These are phyloP conservation scores for Tenebrio molitor DNA, from an alignment of 1,140 invertebrate genomes.

Conservation along the genomic window DNA sequence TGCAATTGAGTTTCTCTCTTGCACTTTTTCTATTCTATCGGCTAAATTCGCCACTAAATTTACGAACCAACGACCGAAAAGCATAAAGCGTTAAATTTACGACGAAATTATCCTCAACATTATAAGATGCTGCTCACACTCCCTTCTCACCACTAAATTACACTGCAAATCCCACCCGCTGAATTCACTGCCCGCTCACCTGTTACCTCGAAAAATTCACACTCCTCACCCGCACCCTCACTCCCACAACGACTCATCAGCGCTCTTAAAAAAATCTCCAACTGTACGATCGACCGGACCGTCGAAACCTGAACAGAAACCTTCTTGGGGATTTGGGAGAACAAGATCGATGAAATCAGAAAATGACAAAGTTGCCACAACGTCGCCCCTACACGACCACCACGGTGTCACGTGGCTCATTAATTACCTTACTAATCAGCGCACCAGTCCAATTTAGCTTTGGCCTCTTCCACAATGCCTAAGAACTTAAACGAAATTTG, in stretches of 20 bases:
- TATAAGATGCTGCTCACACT: slow-evolving; percentile 30
- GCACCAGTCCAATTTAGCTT: slow-evolving; percentile 54
- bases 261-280: too few species aligned
- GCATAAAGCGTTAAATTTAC: slow-evolving; percentile 33
- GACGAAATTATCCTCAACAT: slow-evolving; percentile 23
- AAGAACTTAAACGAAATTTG: slow-evolving; percentile 41
- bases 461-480: slow-evolving; percentile 23
- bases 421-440: slow-evolving; percentile 60
- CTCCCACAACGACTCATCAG: too few species aligned
- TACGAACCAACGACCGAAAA: slow-evolving; percentile 25
- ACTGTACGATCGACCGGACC: too few species aligned
- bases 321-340: background rate
- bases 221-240: too few species aligned
- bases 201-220: background rate
- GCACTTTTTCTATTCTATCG: background rate
- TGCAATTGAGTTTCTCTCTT: slow-evolving; percentile 5
- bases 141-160: slow-evolving; percentile 8
- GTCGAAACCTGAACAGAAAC: background rate
- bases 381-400: slow-evolving; percentile 33
- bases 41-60: slow-evolving; percentile 6
- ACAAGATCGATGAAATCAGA: slow-evolving; percentile 28
- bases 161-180: slow-evolving; percentile 4
- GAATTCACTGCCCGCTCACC: background rate
- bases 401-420: slow-evolving; percentile 56
- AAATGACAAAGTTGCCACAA: slow-evolving; percentile 39